phyloP scores from a whole-genome alignment of 2,888 invertebrate genomes.

The Argyresthia goedartella region DNA sequence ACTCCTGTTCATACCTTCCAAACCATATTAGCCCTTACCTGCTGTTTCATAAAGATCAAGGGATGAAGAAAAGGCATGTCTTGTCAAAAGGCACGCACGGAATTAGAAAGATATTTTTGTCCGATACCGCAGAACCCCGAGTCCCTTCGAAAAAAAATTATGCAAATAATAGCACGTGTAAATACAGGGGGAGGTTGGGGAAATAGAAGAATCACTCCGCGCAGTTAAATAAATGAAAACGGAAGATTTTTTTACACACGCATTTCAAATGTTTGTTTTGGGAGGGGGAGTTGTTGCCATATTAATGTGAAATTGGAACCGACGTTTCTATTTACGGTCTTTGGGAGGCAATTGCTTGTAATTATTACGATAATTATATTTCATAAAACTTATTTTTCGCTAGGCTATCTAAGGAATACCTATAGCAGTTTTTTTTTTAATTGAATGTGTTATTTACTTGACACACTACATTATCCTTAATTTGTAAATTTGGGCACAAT shows the following conservation, averaged over 20 bases:
- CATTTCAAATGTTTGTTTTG: neutral
- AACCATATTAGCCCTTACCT: neutral
- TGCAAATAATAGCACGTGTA: slow-evolving; percentile 68
- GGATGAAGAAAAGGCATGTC: neutral
- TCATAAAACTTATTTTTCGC: neutral
- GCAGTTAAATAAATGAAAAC: slow-evolving; percentile 26
- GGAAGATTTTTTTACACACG: slow-evolving; percentile 12
- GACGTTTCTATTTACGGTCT: neutral
- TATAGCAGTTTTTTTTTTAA: too few species aligned
- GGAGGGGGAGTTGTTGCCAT: neutral
- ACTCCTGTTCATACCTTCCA: neutral
- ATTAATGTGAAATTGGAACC: neutral
- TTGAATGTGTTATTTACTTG: too few species aligned
- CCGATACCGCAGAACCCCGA: slow-evolving; percentile 23
- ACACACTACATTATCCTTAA: too few species aligned
- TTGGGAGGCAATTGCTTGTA: neutral
- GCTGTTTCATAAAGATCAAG: neutral
- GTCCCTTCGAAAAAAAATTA: slow-evolving; percentile 17
- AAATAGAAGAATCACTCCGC: slow-evolving; percentile 15
- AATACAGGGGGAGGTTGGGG: slow-evolving; percentile 48
- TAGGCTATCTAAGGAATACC: too few species aligned
- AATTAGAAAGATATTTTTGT: slow-evolving; percentile 69
- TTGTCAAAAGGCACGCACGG: slow-evolving; percentile 27
- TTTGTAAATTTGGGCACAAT: too few species aligned
- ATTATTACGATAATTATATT: neutral